A percentile compares a stretch with the other conserved stretches of the same genome.
These are phyloP conservation scores for Chionomys nivalis DNA, from an alignment of 2,113 vertebrate species.

Conservation along the genomic window DNA sequence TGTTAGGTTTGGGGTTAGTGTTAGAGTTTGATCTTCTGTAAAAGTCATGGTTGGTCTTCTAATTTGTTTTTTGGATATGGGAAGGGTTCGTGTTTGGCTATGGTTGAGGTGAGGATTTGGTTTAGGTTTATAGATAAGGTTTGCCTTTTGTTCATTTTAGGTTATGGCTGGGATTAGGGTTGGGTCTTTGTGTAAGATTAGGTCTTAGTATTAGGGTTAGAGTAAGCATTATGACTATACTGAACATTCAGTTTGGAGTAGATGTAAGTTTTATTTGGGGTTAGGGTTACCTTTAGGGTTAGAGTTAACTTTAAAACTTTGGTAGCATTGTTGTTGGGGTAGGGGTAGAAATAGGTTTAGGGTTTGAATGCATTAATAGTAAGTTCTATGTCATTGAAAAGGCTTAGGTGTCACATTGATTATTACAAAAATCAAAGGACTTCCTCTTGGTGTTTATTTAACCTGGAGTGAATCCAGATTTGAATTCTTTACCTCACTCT, in stretches of 20 bases:
- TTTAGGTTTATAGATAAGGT: not conserved
- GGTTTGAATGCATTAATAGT: not conserved
- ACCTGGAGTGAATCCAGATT: not conserved
- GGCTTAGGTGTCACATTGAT: not conserved
- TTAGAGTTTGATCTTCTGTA: not conserved
- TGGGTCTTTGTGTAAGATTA: not conserved
- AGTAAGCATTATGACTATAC: not conserved
- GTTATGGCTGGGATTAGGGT: not conserved
- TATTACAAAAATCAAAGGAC: not conserved
- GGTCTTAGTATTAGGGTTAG: not conserved
- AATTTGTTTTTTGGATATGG: not conserved
- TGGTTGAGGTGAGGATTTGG: not conserved
- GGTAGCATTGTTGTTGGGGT: not conserved
- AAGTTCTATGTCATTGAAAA: not conserved
- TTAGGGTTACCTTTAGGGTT: not conserved
- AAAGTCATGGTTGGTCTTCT: not conserved
- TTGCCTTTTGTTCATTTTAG: not conserved
- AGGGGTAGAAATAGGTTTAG: not conserved
- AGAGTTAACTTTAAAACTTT: not conserved
- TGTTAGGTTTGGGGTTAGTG: not conserved
- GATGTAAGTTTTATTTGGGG: not conserved
- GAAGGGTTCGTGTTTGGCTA: not conserved
- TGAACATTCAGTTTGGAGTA: not conserved
- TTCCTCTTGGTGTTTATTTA: not conserved
- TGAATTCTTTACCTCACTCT: not conserved